These are phyloP conservation scores for Sarcophaga caerulescens DNA, from an alignment of 2,888 invertebrate genomes.

Conservation along the genomic window DNA sequence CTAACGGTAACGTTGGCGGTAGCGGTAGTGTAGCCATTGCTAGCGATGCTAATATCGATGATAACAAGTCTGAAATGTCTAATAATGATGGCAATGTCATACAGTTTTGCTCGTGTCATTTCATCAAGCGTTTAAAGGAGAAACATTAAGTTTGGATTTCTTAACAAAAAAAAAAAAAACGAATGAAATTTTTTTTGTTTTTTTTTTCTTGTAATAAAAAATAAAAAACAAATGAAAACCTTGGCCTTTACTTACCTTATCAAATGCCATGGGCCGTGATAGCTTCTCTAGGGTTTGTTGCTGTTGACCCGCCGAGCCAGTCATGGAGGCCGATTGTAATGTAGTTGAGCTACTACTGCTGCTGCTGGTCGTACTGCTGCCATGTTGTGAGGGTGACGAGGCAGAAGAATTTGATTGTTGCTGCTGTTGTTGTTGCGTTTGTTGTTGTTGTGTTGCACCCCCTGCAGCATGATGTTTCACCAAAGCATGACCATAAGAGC, in stretches of 20 bases:
- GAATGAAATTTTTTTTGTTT: constrained; percentile 16
- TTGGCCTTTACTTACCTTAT: constrained; percentile 83
- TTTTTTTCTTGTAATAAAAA: constrained; percentile 3
- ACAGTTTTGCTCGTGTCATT: constrained; percentile 70
- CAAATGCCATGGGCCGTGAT: constrained; percentile 87
- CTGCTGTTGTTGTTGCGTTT: constrained; percentile 52
- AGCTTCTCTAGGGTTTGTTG: constrained; percentile 79
- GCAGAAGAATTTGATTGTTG: constrained; percentile 70
- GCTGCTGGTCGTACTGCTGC: constrained; percentile 67
- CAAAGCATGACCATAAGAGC: constrained; percentile 69
- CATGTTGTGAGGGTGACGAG: constrained; percentile 70
- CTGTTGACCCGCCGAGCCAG: constrained; percentile 56
- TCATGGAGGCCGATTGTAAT: constrained; percentile 59
- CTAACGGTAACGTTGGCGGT: too few relatives aligned
- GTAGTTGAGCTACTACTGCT: constrained; percentile 67
- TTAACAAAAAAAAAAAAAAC: background rate
- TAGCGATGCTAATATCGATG: constrained; percentile 18
- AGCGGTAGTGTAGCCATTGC: background rate
- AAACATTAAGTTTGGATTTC: background rate
- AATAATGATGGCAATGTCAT: constrained; percentile 58
- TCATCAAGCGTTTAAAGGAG: constrained; percentile 57
- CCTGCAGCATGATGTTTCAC: constrained; percentile 61
- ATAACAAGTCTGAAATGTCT: constrained; percentile 18
- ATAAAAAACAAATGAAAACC: background rate
- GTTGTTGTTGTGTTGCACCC: constrained; percentile 9